Evolutionary conservation across 1,140 invertebrate species (phyloP), one percentile per base, ranked within the genome.

Genomic region (Kradibia gibbosae): DNA sequence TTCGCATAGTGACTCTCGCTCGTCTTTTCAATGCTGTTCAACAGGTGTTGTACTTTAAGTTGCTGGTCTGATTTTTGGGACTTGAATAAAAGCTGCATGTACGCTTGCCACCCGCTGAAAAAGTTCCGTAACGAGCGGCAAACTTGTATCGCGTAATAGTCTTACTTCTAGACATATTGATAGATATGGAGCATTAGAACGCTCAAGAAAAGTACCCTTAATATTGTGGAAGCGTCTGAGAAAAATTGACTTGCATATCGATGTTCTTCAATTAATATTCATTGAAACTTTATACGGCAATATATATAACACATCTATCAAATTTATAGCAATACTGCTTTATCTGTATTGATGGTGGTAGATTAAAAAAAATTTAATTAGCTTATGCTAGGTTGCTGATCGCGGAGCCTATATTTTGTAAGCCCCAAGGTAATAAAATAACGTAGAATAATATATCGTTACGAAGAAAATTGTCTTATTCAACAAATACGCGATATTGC

Each of bases 41-140:
- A 81, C 80, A 81, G 80, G 80, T 81, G 73, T 67, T 81, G 25
- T 71, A 76, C 73, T 76, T 81, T 60, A 76, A 81, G 36, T 81
- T 77, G 53, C 22, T 48, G 75, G 42, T 31, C 72, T 81, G 57
- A 81, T 81, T 81, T 62, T 36, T 80, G 20, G 4, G 39, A 74
- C 55, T 73, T 74, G 73, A 75, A 31, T 65, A 75, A 78, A 34
- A 65, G 45, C 39, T 48, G n/a, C 60, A 72, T 42, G 34, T 72
- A 79, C 1, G 71, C 28, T 13, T 25, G 65, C 4, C 13, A 28
- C 34, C 4, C 10, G 3, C 15, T 28, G 34, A 60, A 65, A 80
- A 80, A 80, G 60, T 71, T 76, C n/a, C 15, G 50, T 81, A 57
- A 81, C 62, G 62, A 70, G 73, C 28, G 42, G 22, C 42, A 60